Percentiles rank a stretch among this genome's conserved stretches.
These are phyloP conservation scores for Colletes gigas DNA, from an alignment of 1,140 invertebrate genomes.

Conservation along the genomic window DNA sequence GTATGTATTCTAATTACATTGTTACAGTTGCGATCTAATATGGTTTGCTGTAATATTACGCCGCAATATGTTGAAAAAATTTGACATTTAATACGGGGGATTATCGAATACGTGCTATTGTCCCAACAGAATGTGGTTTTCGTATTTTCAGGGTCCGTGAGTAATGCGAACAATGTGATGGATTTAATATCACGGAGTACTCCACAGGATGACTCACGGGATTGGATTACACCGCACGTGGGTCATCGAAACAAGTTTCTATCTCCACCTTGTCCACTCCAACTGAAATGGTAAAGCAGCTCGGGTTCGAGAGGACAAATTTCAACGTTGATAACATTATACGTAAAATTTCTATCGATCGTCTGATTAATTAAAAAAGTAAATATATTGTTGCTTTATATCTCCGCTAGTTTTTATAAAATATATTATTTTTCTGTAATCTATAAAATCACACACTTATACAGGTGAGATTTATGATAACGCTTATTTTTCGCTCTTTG, in stretches of 20 bases:
- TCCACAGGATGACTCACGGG: constrained; percentile 7
- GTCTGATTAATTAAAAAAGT: not conserved
- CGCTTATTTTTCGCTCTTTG: too few relatives aligned
- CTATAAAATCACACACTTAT: too few relatives aligned
- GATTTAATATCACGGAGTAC: constrained; percentile 18
- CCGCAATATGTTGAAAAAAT: too few relatives aligned
- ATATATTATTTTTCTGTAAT: too few relatives aligned
- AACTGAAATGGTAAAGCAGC: not conserved
- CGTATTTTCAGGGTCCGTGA: not conserved
- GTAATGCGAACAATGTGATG: constrained; percentile 16
- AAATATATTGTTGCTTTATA: not conserved
- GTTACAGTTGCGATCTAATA: too few relatives aligned
- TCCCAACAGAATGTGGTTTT: not conserved
- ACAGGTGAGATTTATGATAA: too few relatives aligned
- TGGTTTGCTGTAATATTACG: too few relatives aligned
- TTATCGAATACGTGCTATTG: not conserved
- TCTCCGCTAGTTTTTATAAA: too few relatives aligned
- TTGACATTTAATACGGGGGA: too few relatives aligned
- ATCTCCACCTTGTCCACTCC: not conserved
- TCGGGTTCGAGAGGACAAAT: not conserved
- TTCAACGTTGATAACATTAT: not conserved
- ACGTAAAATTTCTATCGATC: not conserved
- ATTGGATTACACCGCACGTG: constrained; percentile 28
- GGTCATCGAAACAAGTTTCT: constrained; percentile 7
- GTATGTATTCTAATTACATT: too few relatives aligned